Percentiles rank a stretch among this genome's conserved stretches.
Evolutionary conservation across 2,888 invertebrate genomes (phyloP).

Genomic region (Catotricha subobsoleta): DNA sequence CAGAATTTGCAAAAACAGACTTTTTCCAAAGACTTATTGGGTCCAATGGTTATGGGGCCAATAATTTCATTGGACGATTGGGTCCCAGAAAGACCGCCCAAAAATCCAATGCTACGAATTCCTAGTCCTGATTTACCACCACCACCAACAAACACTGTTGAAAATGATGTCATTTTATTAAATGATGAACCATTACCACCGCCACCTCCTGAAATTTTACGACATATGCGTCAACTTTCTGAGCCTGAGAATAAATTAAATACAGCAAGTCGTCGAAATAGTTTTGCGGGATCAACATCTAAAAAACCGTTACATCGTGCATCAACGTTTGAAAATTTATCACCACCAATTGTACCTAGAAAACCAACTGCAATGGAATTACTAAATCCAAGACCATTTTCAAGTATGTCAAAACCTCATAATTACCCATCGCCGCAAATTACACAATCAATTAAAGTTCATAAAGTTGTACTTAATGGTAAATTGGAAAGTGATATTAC

Average conservation of each 20-base stretch:
- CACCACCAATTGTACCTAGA: conserved; percentile 16
- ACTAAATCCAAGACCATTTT: conserved; percentile 14
- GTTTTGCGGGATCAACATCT: conserved; percentile 26
- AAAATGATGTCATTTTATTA: conserved; percentile 18
- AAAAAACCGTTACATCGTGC: conserved; percentile 18
- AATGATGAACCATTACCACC: conserved; percentile 25
- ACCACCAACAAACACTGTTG: conserved; percentile 20
- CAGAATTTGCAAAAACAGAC: conserved; percentile 20
- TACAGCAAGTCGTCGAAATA: conserved; percentile 27
- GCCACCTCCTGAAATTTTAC: conserved; percentile 28
- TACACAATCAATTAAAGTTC: conserved; percentile 11
- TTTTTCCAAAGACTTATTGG: conserved; percentile 30
- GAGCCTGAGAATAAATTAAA: conserved; percentile 18
- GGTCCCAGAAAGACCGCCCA: conserved; percentile 59
- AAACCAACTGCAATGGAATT: conserved; percentile 22
- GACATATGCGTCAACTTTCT: conserved; percentile 12
- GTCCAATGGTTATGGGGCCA: conserved; percentile 42
- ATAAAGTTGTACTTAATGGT: conserved; percentile 21
- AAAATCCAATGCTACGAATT: conserved; percentile 44
- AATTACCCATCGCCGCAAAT: not conserved
- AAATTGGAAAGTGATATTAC: conserved; percentile 9
- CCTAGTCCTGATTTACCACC: conserved; percentile 30
- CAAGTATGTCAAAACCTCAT: conserved; percentile 12
- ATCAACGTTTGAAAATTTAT: conserved; percentile 12
- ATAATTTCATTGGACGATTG: conserved; percentile 46